Base-by-base conservation (phyloP, 2,113 vertebrate genomes). In the Colaptes auratus region DNA sequence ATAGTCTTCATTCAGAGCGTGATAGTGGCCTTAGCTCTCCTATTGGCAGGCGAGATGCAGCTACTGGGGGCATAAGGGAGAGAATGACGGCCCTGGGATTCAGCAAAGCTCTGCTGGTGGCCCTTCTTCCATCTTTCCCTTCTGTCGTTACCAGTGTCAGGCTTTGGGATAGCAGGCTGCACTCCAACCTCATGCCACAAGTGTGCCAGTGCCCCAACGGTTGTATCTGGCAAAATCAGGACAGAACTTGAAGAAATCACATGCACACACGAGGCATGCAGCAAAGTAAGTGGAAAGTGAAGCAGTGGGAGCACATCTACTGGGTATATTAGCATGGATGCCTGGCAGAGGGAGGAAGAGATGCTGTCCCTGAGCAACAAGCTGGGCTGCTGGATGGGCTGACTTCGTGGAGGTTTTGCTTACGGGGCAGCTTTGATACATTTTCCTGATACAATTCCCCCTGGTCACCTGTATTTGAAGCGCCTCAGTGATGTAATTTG, bases 1-100 rank as follows among this genome's bases (percentile, higher is more conserved):
- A 2, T 3, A 2, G 10, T 4, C 3, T 15, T 50, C 0, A 0
- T 27, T 50, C 1, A 0, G 16, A 3, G 16, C 4, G 1, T 0
- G 2, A 3, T 18, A 19, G 8, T 21, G n/a, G 0, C 6, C 0
- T 23, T 19, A 16, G 24, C 25, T n/a, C 4, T 2, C 28, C 6
- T 23, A 23, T 7, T 52, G 13, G 15, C 31, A 4, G 56, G 67
- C 1, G 6, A 50, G 42, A 11, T 33, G 48, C 17, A 2, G 9
- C 76, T 70, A 30, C 36, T 42, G 16, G 16, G 42, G 48, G n/a
- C 20, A 4, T 2, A 17, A 35, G 20, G 60, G 20, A 20, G 24
- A 24, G 28, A 12, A 9, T 4, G 35, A 13, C 1, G 3, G 16
- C 6, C 21, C 25, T 15, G 25, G 61, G 6, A 3, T 46, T 10